Evolutionary conservation across 2,113 vertebrate species (phyloP), one percentile per base, ranked within the genome.

Genomic region (Burhinus bistriatus): DNA sequence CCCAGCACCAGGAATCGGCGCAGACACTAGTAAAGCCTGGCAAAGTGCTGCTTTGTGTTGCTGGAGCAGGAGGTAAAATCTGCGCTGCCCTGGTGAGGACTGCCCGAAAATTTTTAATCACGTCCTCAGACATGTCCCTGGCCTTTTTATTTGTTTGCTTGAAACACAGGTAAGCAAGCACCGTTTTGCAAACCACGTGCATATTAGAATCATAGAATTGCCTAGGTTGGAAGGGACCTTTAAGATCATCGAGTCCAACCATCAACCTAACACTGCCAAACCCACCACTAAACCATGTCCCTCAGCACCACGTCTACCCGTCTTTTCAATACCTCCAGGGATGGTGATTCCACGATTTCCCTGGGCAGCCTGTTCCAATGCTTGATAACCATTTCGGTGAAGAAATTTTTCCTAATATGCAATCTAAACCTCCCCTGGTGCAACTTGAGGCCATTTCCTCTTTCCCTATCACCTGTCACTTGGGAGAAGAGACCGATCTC

Each of bases 151-250:
- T 27, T 6, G 25, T 61, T 57, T 38, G 29, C 25, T 45, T 23
- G 27, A 51, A 47, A 77, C 11, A 27, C 26, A n/a, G 38, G 21
- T 8, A 26, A 61, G 45, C 17, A 17, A 30, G 21, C 10, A 19
- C 3, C 20, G 23, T 62, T 61, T 23, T 47, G 42, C n/a, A 66
- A 30, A 13, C 1, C 1, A 0, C 0, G 3, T 13, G 42, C 1
- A 0, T 12, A 11, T 38, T 6, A 9, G 59, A 59, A 59, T 23
- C 58, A n/a, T 9, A 23, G 34, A n/a, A 23, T n/a, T 21, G 8
- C 6, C 34, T 13, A 23, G 58, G 58, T n/a, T 59, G 34, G 58
- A n/a, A 23, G 34, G 21, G 58, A 59, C 34, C 58, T n/a, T 59
- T 25, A 14, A 59, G 57, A 36, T n/a, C 34, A n/a, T n/a, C 20